phyloP scores from a whole-genome alignment of 1,140 invertebrate species.

The Monomorium pharaonis region DNA sequence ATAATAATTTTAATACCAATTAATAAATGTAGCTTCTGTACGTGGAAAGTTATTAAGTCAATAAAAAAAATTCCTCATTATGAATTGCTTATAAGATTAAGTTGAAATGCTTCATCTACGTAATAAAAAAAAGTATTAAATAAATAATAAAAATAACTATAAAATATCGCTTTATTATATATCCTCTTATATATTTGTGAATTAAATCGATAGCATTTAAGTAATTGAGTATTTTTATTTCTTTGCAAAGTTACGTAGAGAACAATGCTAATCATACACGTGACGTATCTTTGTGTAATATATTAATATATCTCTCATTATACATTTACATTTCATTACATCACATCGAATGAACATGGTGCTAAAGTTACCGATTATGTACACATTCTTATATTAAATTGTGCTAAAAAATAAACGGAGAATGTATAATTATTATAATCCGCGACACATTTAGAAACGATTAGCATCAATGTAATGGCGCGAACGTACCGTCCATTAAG shows the following conservation, averaged over 20 bases:
- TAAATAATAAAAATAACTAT: not conserved
- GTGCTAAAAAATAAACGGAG: slow-evolving; percentile 72
- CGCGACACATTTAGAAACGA: slow-evolving; percentile 50
- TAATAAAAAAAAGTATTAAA: not conserved
- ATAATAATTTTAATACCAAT: not conserved
- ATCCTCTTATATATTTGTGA: not conserved
- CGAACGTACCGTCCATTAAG: slow-evolving; percentile 34
- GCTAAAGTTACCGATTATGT: slow-evolving; percentile 74
- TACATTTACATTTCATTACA: slow-evolving; percentile 72
- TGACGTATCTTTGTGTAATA: slow-evolving; percentile 68
- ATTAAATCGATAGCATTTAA: slow-evolving; percentile 48
- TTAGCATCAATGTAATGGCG: slow-evolving; percentile 18
- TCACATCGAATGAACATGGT: slow-evolving; percentile 77
- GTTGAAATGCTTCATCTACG: not conserved
- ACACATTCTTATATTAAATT: slow-evolving; percentile 72
- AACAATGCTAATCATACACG: slow-evolving; percentile 72
- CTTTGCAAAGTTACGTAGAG: slow-evolving; percentile 71
- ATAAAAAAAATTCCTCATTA: not conserved
- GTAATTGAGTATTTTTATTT: slow-evolving; percentile 74
- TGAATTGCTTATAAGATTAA: not conserved
- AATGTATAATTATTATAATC: slow-evolving; percentile 63
- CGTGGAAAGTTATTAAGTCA: not conserved
- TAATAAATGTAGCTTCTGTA: not conserved
- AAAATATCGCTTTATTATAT: not conserved
- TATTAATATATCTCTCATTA: slow-evolving; percentile 71